These are phyloP conservation scores for Mythimna impura DNA, from an alignment of 2,888 invertebrate species.

Conservation along the genomic window DNA sequence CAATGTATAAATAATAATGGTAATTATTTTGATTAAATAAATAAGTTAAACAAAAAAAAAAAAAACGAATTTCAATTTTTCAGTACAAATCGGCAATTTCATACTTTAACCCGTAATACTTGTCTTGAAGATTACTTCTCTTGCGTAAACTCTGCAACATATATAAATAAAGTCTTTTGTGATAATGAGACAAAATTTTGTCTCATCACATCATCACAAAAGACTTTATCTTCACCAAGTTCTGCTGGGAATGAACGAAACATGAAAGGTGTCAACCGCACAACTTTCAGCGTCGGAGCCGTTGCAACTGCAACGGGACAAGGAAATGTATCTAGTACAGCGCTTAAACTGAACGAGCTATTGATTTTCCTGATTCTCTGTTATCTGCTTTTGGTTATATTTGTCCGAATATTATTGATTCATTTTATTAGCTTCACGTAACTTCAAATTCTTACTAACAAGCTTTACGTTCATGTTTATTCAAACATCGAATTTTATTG, in stretches of 20 bases:
- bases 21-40: no score
- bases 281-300: not conserved
- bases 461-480: conserved; percentile 33
- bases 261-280: conserved; percentile 37
- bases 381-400: not conserved
- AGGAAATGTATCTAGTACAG: not conserved
- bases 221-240: not conserved
- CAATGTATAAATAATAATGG: no score
- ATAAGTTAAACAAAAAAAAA: no score
- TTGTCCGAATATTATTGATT: conserved; percentile 4
- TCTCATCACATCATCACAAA: not conserved
- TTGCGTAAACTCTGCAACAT: not conserved
- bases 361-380: not conserved
- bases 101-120: not conserved
- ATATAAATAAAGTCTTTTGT: not conserved
- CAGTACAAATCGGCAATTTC: no score
- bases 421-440: conserved; percentile 2
- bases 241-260: not conserved
- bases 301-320: not conserved
- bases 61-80: no score
- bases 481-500: conserved; percentile 35
- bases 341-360: not conserved
- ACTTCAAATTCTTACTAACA: conserved; percentile 19
- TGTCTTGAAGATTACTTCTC: not conserved
- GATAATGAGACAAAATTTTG: not conserved